A percentile compares a stretch with the other conserved stretches of the same genome.
These are phyloP conservation scores for Pseudococcus jackbeardsleyi DNA, from an alignment of 2,888 invertebrate species.

Conservation along the genomic window DNA sequence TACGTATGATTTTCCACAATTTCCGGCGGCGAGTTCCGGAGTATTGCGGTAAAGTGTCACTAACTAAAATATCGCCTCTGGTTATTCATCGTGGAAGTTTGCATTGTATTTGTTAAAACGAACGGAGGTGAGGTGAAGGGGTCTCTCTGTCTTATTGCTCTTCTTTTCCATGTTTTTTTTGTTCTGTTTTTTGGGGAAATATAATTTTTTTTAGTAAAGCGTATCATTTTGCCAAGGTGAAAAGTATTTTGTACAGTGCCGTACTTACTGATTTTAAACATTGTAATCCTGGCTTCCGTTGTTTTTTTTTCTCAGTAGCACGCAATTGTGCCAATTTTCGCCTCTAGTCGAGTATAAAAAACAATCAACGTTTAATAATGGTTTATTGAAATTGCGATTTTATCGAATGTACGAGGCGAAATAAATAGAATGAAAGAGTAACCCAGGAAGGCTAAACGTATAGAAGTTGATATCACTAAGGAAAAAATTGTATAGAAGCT, in stretches of 20 bases:
- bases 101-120: not conserved
- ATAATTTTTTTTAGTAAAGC: too few relatives aligned
- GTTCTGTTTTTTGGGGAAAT: not conserved
- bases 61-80: not conserved
- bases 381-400: constrained; percentile 11
- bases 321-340: not conserved
- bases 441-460: not conserved
- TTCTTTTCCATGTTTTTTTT: too few relatives aligned
- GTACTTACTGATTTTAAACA: not conserved
- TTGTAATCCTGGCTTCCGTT: not conserved
- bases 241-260: too few relatives aligned
- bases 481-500: constrained; percentile 12
- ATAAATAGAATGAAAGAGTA: not conserved
- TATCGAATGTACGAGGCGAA: not conserved
- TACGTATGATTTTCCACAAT: not conserved
- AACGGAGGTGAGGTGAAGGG: not conserved
- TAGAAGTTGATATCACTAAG: not conserved
- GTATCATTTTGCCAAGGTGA: too few relatives aligned
- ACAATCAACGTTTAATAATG: constrained; percentile 22
- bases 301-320: too few relatives aligned
- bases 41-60: not conserved
- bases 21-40: not conserved
- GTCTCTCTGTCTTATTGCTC: not conserved
- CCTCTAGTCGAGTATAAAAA: not conserved
- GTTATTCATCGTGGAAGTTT: not conserved